Evolutionary conservation across 2,797 vertebrate genomes (phyloP).

Genomic region (Eidolon dupreanum): DNA sequence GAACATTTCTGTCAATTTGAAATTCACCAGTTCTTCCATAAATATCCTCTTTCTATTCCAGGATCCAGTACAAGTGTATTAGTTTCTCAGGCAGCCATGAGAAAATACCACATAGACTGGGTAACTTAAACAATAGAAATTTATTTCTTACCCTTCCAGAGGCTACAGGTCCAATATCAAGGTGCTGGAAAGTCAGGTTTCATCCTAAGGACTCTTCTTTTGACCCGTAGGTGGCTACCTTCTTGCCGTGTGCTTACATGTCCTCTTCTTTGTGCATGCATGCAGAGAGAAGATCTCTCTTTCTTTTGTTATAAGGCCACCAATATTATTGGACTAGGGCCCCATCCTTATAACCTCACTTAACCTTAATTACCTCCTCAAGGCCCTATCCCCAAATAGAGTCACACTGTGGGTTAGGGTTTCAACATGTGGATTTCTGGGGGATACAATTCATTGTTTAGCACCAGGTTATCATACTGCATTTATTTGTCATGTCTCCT

Average conservation of each 20-base stretch:
- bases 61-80: background rate
- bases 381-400: background rate
- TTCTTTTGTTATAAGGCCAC: background rate
- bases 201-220: too few relatives aligned
- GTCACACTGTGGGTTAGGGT: background rate
- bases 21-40: background rate
- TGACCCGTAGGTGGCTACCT: background rate
- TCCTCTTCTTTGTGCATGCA: background rate
- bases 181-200: background rate
- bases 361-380: background rate
- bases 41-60: background rate
- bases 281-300: background rate
- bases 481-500: background rate
- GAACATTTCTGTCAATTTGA: background rate
- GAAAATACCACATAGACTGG: background rate
- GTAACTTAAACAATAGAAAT: background rate
- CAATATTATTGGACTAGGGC: background rate
- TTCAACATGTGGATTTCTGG: background rate
- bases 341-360: background rate
- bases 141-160: background rate
- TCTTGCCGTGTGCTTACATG: background rate
- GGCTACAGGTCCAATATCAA: background rate
- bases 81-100: background rate
- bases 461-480: background rate
- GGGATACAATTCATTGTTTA: background rate